Evolutionary conservation across 2,888 invertebrate species (phyloP).

Genomic region (Thysanoteuthis rhombus): DNA sequence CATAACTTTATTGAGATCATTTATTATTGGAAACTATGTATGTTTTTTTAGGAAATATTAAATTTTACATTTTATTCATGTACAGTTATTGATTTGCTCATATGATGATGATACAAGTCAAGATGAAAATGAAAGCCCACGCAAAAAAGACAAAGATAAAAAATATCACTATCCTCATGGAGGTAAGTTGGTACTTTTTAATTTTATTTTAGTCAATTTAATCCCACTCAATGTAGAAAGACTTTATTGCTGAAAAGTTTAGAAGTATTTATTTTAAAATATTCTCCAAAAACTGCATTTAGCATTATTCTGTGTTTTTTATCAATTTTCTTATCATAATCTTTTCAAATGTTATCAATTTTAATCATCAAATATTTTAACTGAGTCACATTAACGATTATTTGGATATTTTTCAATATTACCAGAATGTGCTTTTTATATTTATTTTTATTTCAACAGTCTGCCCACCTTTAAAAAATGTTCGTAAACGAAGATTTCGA

Average conservation of each 20-base stretch:
- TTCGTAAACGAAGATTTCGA: conserved; percentile 88
- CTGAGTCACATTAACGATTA: not conserved
- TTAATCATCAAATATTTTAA: not conserved
- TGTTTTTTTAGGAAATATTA: not conserved
- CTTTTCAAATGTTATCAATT: not conserved
- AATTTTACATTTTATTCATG: conserved; percentile 22
- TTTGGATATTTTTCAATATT: not conserved
- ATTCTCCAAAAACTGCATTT: not conserved
- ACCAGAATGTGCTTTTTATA: not conserved
- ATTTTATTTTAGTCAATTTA: not conserved
- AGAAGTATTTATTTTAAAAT: not conserved
- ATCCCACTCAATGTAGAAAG: not conserved
- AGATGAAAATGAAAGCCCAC: conserved; percentile 60
- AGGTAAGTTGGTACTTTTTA: conserved; percentile 60
- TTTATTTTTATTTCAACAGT: conserved; percentile 68
- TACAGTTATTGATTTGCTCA: conserved; percentile 83
- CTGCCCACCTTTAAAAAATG: conserved; percentile 95
- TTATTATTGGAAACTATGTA: no score
- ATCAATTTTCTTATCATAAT: not conserved
- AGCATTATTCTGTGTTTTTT: not conserved
- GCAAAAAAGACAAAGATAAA: conserved; percentile 63
- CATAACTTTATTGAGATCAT: no score
- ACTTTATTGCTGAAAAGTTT: not conserved
- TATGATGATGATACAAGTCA: conserved; percentile 79
- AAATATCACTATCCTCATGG: conserved; percentile 95